phyloP scores from a whole-genome alignment of 1,140 invertebrate genomes.

The Penaeus vannamei region DNA sequence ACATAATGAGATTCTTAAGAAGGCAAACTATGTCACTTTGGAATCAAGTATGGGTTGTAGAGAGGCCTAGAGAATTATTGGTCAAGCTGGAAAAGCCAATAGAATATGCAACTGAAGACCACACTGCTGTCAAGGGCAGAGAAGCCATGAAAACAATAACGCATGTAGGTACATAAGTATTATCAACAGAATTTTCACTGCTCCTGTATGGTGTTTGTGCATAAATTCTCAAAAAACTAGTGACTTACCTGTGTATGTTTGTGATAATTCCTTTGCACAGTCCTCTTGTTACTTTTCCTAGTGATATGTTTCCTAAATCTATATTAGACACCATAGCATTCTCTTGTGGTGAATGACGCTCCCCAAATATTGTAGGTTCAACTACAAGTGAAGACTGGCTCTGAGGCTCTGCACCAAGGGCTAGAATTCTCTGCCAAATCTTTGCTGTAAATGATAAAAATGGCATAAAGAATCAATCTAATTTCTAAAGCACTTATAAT shows the following conservation, averaged over 20 bases:
- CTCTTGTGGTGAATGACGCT: constrained; percentile 81
- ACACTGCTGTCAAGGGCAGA: no score
- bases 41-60: no score
- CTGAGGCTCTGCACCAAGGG: constrained; percentile 76
- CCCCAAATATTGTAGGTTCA: constrained; percentile 82
- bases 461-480: neutral
- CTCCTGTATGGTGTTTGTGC: neutral
- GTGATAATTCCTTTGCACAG: constrained; percentile 85
- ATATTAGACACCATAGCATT: constrained; percentile 81
- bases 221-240: neutral
- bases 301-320: constrained; percentile 80
- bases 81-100: no score
- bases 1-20: no score
- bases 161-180: no score
- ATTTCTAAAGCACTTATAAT: neutral
- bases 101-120: no score
- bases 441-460: constrained; percentile 75
- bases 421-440: constrained; percentile 84
- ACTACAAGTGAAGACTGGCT: constrained; percentile 69
- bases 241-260: constrained; percentile 79
- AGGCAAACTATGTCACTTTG: no score
- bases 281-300: constrained; percentile 82
- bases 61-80: no score
- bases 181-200: no score
- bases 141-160: no score